Conservation (phyloP, 37 sponge, comb jelly and placozoan genomes). For the Ianthella basta region DNA sequence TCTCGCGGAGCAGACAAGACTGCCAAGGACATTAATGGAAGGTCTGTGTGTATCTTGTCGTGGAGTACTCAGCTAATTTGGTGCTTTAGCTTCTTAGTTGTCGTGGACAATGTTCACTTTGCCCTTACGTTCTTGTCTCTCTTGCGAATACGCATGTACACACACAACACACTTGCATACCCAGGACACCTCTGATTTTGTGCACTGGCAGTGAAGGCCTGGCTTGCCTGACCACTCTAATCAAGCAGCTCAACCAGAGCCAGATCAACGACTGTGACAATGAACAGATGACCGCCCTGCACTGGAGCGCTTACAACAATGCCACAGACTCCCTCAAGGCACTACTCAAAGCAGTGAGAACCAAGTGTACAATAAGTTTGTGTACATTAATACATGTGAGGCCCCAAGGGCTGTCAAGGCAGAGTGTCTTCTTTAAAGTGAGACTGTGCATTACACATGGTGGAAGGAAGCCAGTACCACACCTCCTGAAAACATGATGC, state of each 20-base stretch:
- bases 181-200: constrained; percentile 74
- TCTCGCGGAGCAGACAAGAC: constrained; percentile 37
- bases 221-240: constrained; percentile 55
- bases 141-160: too few species aligned
- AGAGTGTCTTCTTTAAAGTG: too few species aligned
- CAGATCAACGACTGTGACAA: constrained; percentile 76
- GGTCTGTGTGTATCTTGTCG: constrained; percentile 21
- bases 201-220: constrained; percentile 43
- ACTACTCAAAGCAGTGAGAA: constrained; percentile 81
- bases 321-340: constrained; percentile 60
- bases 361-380: too few species aligned
- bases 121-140: too few species aligned
- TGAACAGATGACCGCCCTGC: constrained; percentile 91
- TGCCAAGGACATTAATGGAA: constrained; percentile 77
- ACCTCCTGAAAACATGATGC: too few species aligned
- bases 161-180: background rate
- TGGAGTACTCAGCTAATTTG: background rate
- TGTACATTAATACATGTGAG: too few species aligned
- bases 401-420: too few species aligned
- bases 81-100: background rate
- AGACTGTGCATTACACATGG: too few species aligned
- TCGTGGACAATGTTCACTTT: constrained; percentile 49
- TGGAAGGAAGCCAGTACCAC: too few species aligned
- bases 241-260: constrained; percentile 53
- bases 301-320: constrained; percentile 94